Evolutionary conservation across 2,113 vertebrate species (phyloP).

Genomic region (Tupaia chinensis): DNA sequence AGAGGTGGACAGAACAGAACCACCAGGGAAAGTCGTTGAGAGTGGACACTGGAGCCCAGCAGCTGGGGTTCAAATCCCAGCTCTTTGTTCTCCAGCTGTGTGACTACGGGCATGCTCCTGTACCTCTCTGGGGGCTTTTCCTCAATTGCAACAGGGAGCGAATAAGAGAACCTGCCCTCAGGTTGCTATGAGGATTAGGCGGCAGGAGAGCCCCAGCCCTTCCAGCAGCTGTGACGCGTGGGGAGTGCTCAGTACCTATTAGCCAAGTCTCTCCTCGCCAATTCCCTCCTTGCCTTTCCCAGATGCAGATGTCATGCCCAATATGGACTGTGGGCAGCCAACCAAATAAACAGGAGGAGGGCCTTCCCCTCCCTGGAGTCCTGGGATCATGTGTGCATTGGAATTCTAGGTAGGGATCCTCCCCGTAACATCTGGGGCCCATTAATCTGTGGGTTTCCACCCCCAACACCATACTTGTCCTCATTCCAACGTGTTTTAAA

Average conservation of each 20-base stretch:
- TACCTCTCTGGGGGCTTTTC: neutral
- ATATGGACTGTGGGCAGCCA: neutral
- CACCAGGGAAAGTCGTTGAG: neutral
- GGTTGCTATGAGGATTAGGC: neutral
- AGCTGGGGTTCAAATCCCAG: neutral
- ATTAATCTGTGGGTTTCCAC: neutral
- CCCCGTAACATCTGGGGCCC: neutral
- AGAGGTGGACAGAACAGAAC: neutral
- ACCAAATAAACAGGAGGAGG: constrained; percentile 2
- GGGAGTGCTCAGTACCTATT: neutral
- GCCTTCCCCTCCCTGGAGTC: neutral
- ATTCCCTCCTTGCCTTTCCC: neutral
- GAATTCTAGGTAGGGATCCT: neutral
- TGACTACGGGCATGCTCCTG: neutral
- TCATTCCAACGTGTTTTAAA: constrained; percentile 34
- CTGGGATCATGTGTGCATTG: neutral
- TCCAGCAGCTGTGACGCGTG: fast-evolving
- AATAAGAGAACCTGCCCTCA: neutral
- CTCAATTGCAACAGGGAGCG: neutral
- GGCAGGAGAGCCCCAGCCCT: neutral
- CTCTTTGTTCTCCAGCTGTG: neutral
- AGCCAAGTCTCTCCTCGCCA: neutral
- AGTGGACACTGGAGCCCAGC: neutral
- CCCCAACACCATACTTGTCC: neutral
- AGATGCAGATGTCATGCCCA: constrained; percentile 28